Conservation (phyloP, 2,113 vertebrate species). For the Synchiropus splendidus region DNA sequence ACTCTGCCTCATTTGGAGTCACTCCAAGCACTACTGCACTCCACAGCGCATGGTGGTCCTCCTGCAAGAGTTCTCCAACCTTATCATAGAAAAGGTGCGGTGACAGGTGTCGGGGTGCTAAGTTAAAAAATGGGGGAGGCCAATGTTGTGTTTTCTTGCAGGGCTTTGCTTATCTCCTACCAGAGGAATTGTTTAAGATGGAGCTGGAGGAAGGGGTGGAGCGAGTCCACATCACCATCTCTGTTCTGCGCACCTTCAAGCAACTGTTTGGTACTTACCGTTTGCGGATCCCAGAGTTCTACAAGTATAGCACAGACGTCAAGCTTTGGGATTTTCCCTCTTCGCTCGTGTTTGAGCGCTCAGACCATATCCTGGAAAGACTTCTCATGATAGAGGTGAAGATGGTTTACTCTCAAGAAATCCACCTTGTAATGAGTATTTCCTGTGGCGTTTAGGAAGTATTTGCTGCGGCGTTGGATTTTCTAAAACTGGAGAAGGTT, state of each 20-base stretch:
- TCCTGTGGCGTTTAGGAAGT: conserved; percentile 54
- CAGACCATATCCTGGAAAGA: conserved; percentile 50
- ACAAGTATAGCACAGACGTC: conserved; percentile 18
- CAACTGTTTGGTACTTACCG: conserved; percentile 50
- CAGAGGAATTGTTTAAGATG: conserved; percentile 73
- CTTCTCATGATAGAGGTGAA: conserved; percentile 52
- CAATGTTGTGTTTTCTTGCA: conserved; percentile 23
- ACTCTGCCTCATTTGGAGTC: conserved; percentile 84
- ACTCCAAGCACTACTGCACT: conserved; percentile 69
- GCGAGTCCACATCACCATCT: conserved; percentile 54
- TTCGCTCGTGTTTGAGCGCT: conserved; percentile 52
- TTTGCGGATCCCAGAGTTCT: conserved; percentile 29
- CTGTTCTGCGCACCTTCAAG: conserved; percentile 60
- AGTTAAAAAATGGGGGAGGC: neutral
- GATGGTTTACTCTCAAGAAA: neutral
- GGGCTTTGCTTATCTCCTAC: conserved; percentile 62
- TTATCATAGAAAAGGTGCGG: conserved; percentile 78
- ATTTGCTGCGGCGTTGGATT: conserved; percentile 65
- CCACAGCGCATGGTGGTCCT: conserved; percentile 71
- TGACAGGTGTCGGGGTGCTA: neutral
- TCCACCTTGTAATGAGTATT: neutral
- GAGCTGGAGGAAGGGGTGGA: conserved; percentile 65
- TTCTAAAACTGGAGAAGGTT: conserved; percentile 69
- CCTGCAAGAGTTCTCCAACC: conserved; percentile 77
- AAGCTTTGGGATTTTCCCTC: conserved; percentile 63